A percentile compares a stretch with the other conserved stretches of the same genome.
phyloP scores from a whole-genome alignment of 2,113 vertebrate species.

The Sebastes schlegelii region DNA sequence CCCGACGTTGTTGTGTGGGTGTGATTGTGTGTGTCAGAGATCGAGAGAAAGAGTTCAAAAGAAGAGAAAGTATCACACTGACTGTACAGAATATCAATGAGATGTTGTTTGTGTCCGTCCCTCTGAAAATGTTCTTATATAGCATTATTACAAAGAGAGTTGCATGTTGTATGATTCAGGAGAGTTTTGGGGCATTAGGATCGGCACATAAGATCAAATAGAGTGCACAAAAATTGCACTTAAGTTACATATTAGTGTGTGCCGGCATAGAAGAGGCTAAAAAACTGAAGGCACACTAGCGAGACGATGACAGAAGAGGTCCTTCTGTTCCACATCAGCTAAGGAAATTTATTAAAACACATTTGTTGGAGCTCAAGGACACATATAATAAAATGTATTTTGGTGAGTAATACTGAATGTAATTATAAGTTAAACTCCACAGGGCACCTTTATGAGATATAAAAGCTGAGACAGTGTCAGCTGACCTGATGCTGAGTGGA shows the following conservation, averaged over 20 bases:
- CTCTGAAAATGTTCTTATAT: background rate
- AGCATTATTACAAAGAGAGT: background rate
- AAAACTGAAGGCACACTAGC: background rate
- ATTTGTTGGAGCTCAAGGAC: background rate
- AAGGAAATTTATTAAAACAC: background rate
- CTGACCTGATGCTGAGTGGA: background rate
- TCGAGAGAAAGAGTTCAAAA: background rate
- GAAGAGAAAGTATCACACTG: background rate
- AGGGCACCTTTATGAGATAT: background rate
- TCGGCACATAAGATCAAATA: background rate
- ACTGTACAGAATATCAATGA: slow-evolving; percentile 14
- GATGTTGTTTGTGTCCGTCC: background rate
- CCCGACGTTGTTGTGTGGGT: background rate
- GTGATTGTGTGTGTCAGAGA: slow-evolving; percentile 18
- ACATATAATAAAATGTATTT: background rate
- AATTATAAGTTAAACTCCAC: background rate
- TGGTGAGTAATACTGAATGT: background rate
- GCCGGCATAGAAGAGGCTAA: background rate
- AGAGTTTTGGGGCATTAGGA: background rate
- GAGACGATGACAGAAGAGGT: background rate
- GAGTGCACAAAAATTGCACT: background rate
- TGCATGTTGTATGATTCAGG: background rate
- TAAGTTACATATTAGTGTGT: background rate
- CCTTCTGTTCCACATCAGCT: background rate
- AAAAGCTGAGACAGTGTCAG: background rate